Percentiles rank a stretch among this genome's conserved stretches.
These are phyloP conservation scores for Harpagus bidentatus DNA, from an alignment of 2,113 vertebrate species.

Conservation along the genomic window DNA sequence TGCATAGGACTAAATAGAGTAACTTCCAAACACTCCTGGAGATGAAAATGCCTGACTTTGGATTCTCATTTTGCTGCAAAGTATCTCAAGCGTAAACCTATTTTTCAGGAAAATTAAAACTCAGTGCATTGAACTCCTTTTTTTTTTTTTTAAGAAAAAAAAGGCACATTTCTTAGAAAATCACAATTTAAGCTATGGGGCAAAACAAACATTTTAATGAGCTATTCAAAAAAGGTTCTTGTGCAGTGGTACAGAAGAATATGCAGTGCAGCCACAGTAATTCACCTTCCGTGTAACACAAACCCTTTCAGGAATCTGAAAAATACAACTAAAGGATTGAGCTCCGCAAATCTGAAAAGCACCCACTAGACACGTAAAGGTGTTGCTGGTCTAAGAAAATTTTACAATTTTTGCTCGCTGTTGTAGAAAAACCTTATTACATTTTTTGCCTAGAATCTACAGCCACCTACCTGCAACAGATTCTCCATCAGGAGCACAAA, in stretches of 20 bases:
- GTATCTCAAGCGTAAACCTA: conserved; percentile 15
- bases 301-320: not conserved
- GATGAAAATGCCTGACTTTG: not conserved
- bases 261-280: not conserved
- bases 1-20: not conserved
- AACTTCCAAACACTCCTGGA: not conserved
- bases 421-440: not conserved
- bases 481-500: not conserved
- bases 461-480: not conserved
- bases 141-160: not conserved
- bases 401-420: not conserved
- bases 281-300: not conserved
- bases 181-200: not conserved
- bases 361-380: conserved; percentile 32
- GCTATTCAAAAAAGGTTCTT: not conserved
- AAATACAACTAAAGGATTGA: not conserved
- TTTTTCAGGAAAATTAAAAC: conserved; percentile 52
- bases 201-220: not conserved
- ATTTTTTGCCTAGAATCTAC: not conserved
- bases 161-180: not conserved
- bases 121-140: not conserved
- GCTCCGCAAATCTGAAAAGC: conserved; percentile 31
- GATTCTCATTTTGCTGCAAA: not conserved
- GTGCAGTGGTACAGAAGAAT: not conserved
- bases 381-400: not conserved